Base-by-base conservation (phyloP, 1,140 invertebrate species). In the Pollicipes pollicipes region DNA sequence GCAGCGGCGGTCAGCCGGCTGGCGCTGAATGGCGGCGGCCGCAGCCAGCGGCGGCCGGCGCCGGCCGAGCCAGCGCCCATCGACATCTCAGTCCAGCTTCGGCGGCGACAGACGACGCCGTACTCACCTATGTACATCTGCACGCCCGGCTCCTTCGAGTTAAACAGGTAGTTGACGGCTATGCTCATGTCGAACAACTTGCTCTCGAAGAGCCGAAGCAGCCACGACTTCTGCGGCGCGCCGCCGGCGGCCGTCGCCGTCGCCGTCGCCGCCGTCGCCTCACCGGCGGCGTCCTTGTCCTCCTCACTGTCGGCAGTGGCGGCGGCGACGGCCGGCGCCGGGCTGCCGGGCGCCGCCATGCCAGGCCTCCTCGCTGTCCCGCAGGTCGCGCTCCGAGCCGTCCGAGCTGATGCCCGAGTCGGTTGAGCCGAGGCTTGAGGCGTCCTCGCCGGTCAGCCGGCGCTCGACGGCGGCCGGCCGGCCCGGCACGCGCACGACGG, bases 121-220 rank as follows among this genome's bases (percentile, higher is more conserved):
- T n/a, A 64, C 63, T 78, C 76, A 83, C 83, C 83, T 73, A 84
- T 75, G 76, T 84, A 84, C 17, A 79, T 77, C 71, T 83, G 81
- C 29, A 85, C 82, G 37, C 83, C 84, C 58, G 80, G 78, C 74
- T 85, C 84, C 69, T 85, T 84, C 0, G 83, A 83, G 72, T 83
- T 83, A 71, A 81, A 84, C 68, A 85, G 75, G 78, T 85, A 85
- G 45, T 79, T 80, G 64, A 85, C 82, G 8, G 83, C 83, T 37
- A 85, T 82, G 68, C 79, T 81, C 79, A 83, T 82, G 73, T 83
- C 80, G 77, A 85, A 85, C 70, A 83, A 73, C 73, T 82, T 82
- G 3, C 83, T 84, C 73, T 85, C 83, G 75, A 85, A 85, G 68
- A 85, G 75, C 58, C 84, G 71, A 45, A 85, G 75, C 66, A 85